phyloP scores from a whole-genome alignment of 2,113 vertebrate species.

The Castor canadensis region DNA sequence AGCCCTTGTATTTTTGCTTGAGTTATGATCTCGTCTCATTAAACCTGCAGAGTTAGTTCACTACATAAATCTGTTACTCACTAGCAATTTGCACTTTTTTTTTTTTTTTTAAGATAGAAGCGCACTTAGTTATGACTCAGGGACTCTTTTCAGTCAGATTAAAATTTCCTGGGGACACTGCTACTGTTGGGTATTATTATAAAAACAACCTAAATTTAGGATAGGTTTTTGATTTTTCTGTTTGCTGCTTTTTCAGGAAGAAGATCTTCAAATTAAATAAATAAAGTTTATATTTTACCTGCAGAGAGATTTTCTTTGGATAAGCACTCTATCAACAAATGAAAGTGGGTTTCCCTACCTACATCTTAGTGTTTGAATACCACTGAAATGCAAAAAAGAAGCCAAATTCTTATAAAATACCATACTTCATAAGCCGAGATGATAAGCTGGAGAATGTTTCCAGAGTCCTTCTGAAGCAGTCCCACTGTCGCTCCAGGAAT shows the following conservation, averaged over 20 bases:
- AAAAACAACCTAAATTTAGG: conserved; percentile 32
- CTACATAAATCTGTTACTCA: not conserved
- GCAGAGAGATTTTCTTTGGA: conserved; percentile 1
- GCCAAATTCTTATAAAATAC: conserved; percentile 6
- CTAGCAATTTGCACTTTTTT: not conserved
- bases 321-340: not conserved
- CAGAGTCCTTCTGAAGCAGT: conserved; percentile 90
- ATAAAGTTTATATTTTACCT: conserved; percentile 38
- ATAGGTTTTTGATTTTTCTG: conserved; percentile 11
- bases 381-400: not conserved
- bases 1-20: not conserved
- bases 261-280: conserved; percentile 1
- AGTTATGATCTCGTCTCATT: conserved; percentile 46
- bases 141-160: conserved; percentile 60
- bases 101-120: conserved; percentile 57
- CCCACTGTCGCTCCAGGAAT: conserved; percentile 98
- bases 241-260: not conserved
- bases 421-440: conserved; percentile 95
- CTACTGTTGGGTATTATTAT: conserved; percentile 26
- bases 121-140: conserved; percentile 51
- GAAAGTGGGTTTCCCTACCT: not conserved
- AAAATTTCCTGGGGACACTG: conserved; percentile 42
- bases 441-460: conserved; percentile 96
- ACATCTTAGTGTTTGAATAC: conserved; percentile 32
- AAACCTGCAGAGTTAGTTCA: conserved; percentile 28